Evolutionary conservation across 2,888 invertebrate species (phyloP).

Genomic region (Drosophila kuntzei): DNA sequence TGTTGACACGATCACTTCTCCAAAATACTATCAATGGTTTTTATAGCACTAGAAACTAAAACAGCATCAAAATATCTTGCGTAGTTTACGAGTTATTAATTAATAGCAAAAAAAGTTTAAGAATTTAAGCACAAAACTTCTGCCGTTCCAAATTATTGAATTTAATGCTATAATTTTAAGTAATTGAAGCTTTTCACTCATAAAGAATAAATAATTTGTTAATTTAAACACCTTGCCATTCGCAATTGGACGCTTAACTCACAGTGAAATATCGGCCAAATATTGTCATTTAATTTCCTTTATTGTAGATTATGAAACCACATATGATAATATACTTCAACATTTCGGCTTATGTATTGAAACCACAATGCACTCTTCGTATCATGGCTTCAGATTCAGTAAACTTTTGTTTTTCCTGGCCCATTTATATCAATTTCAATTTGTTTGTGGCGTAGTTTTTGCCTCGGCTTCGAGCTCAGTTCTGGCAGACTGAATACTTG

Average conservation of each 20-base stretch:
- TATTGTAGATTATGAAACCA: slow-evolving; percentile 3
- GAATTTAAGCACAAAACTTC: too few species aligned
- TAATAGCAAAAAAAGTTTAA: too few species aligned
- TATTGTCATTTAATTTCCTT: slow-evolving; percentile 16
- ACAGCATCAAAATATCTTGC: too few species aligned
- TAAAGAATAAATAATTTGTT: not conserved
- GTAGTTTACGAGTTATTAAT: too few species aligned
- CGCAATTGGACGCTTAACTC: not conserved
- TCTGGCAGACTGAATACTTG: slow-evolving; percentile 35
- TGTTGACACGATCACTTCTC: too few species aligned
- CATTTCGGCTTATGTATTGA: slow-evolving; percentile 23
- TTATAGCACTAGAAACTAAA: too few species aligned
- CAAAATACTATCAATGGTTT: too few species aligned
- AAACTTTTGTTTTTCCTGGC: slow-evolving; percentile 31
- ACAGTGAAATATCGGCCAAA: not conserved
- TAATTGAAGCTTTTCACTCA: not conserved
- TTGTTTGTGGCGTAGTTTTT: slow-evolving; percentile 50
- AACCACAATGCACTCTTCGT: slow-evolving; percentile 80
- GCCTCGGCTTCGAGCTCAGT: slow-evolving; percentile 9
- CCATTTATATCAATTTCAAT: slow-evolving; percentile 66
- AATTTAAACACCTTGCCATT: not conserved
- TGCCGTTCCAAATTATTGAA: not conserved
- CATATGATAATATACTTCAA: not conserved
- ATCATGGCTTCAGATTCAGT: not conserved
- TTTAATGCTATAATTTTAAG: not conserved